Evolutionary conservation across 2,113 vertebrate genomes (phyloP), one percentile per base, ranked within the genome.

Genomic region (Sinocyclocheilus rhinocerous): DNA sequence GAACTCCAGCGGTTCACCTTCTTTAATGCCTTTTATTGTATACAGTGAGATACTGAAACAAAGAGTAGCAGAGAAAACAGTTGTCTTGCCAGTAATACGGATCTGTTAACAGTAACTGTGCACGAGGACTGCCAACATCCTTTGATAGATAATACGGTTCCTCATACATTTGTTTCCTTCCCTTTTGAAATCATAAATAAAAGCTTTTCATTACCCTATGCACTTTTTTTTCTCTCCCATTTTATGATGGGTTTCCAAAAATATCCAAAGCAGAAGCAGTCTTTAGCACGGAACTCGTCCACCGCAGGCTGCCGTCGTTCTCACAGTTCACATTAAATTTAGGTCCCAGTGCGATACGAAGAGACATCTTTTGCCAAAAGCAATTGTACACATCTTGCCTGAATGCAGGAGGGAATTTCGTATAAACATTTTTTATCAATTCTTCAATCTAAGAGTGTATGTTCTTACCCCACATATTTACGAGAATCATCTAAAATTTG

Each of bases 31-130:
- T 86, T 89, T 90, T 86, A 90, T 90, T 90, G 85, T 59, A 82
- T 88, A 90, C 89, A 90, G 87, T 88, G 89, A 90, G 84, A 88
- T 88, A 85, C 79, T 72, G 78, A 87, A 84, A 87, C 86, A 87
- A 87, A 87, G 81, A 86, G 85, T 86, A 88, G 87, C 82, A 87
- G 81, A 88, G 45, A 83, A 84, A 88, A 84, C 76, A 82, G 39
- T 73, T 84, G 67, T 52, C 57, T 86, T 86, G 85, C 69, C 89
- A 86, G 83, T 83, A 84, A 86, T 79, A 86, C 69, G 76, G 84
- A 88, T 83, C 82, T 88, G 81, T 88, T 84, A 90, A 88, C 87
- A 88, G 89, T 86, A 90, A 90, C 73, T 85, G 84, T 88, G 87
- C 89, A 88, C 89, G 84, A 84, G 78, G 77, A 88, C 86, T 83